These are phyloP conservation scores for Hydrochoerus hydrochaeris DNA, from an alignment of 2,113 vertebrate genomes.

Conservation along the genomic window DNA sequence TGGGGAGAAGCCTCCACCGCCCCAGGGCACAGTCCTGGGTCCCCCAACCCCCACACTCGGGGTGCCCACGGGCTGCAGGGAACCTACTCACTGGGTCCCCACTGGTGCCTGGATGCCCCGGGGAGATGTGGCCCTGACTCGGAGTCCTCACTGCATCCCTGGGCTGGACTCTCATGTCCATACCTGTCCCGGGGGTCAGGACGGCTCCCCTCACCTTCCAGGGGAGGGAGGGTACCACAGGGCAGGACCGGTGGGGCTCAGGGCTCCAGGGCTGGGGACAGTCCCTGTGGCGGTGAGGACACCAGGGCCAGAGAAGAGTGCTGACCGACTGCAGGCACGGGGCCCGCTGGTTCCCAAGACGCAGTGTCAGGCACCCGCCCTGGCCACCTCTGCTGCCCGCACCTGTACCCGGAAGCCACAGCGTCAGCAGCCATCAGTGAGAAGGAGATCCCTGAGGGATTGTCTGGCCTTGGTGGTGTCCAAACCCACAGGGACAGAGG, in stretches of 20 bases:
- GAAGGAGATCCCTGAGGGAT: not conserved
- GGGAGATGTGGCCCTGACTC: not conserved
- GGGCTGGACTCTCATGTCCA: not conserved
- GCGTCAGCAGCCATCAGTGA: not conserved
- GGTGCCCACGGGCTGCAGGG: not conserved
- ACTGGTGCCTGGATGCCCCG: not conserved
- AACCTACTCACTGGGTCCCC: not conserved
- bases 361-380: not conserved
- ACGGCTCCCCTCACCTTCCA: not conserved
- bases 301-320: not conserved
- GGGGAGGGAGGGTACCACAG: not conserved
- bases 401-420: not conserved
- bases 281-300: not conserved
- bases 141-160: not conserved
- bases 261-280: not conserved
- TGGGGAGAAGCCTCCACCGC: not conserved
- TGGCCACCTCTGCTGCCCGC: not conserved
- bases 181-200: not conserved
- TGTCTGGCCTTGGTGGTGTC: not conserved
- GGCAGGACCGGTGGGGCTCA: not conserved
- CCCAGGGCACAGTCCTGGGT: not conserved
- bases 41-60: too few relatives aligned
- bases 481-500: not conserved
- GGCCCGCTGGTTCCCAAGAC: not conserved
- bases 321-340: fast-evolving